phyloP scores from a whole-genome alignment of 2,888 invertebrate genomes.

The Baccha elongata region DNA sequence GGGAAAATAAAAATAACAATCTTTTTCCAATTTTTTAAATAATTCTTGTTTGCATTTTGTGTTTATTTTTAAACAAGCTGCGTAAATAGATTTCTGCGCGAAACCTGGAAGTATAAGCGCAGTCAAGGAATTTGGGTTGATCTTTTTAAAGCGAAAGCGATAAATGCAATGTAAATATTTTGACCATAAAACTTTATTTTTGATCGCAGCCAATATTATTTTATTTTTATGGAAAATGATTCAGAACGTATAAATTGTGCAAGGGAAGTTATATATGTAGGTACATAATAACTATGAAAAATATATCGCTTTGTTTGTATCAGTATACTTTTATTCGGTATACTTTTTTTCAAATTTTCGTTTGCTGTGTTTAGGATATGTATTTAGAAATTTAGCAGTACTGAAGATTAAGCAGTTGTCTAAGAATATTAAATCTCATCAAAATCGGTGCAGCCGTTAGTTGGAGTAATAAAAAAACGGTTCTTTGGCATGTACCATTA shows the following conservation, averaged over 20 bases:
- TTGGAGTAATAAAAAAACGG: no score
- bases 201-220: neutral
- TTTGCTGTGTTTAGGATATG: no score
- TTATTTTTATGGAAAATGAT: neutral
- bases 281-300: no score
- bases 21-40: slow-evolving; percentile 45
- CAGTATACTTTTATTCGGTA: no score
- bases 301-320: no score
- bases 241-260: slow-evolving; percentile 24
- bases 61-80: slow-evolving; percentile 25
- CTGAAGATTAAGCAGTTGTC: no score
- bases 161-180: slow-evolving; percentile 38
- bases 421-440: no score
- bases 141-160: slow-evolving; percentile 2
- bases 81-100: slow-evolving; percentile 32
- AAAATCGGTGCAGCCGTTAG: no score
- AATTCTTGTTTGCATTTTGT: slow-evolving; percentile 1
- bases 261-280: slow-evolving; percentile 43
- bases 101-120: slow-evolving; percentile 18
- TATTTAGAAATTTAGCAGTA: no score
- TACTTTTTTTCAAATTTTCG: no score
- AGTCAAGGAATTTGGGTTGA: slow-evolving; percentile 31
- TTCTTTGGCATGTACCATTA: no score
- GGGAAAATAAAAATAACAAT: slow-evolving; percentile 37
- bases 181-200: slow-evolving; percentile 16